A percentile compares a stretch with the other conserved stretches of the same genome.
Evolutionary conservation across 2,797 vertebrate genomes (phyloP).

Genomic region (Tamandua tetradactyla): DNA sequence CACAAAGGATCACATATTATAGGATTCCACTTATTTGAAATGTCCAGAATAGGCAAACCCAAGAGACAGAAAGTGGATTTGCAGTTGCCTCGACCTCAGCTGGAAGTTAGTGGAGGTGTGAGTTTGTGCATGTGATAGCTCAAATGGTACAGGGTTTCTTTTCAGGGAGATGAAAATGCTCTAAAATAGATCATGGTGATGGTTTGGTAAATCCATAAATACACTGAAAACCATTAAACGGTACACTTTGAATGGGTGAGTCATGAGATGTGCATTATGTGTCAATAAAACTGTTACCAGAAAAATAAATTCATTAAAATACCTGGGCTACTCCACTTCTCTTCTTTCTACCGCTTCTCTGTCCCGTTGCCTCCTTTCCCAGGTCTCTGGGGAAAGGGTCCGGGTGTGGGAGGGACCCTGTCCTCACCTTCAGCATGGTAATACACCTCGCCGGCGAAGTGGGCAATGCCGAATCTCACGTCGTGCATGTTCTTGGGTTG

Average conservation of each 20-base stretch:
- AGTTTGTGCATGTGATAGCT: no score
- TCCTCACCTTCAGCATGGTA: slow-evolving; percentile 94
- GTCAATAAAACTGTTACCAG: neutral
- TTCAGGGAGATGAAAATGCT: neutral
- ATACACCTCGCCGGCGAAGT: slow-evolving; percentile 95
- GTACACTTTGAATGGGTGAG: neutral
- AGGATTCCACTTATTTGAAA: neutral
- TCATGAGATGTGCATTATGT: neutral
- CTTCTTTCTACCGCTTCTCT: neutral
- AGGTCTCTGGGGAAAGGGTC: no score
- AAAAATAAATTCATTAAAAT: neutral
- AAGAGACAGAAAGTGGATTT: neutral
- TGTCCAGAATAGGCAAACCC: neutral
- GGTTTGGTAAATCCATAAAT: neutral
- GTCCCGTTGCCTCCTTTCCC: neutral
- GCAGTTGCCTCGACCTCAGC: neutral
- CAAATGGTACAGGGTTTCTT: neutral
- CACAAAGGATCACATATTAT: fast-evolving
- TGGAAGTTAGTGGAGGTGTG: neutral
- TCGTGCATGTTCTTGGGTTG: slow-evolving; percentile 92
- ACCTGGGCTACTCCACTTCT: neutral
- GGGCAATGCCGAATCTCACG: slow-evolving; percentile 92
- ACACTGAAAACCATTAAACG: neutral
- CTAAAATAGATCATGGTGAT: neutral
- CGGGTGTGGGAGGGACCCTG: neutral